Evolutionary conservation across 1,140 invertebrate species (phyloP), one percentile per base, ranked within the genome.

Genomic region (Aphelenchoides fujianensis): DNA sequence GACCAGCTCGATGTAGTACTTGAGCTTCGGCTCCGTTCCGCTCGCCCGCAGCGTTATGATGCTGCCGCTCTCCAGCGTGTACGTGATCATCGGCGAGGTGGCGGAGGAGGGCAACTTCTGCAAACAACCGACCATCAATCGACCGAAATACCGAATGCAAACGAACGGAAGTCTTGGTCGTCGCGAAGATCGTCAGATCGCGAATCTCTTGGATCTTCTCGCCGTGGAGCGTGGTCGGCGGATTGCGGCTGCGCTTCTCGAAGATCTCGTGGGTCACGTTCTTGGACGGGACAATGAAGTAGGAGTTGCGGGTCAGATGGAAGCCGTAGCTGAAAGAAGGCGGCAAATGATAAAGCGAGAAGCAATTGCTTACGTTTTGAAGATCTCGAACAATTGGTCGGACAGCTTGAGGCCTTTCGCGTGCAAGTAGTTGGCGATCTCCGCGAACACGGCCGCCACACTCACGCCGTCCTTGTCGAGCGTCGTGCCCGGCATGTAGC

Each of bases 11-110:
- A 92, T 92, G 85, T 98, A 98, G 85, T 96, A 97, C 87, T 97
- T 97, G 69, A 97, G 89, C 87, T 99, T 99, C 19, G 96, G 96
- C 85, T 99, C 97, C 0, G 97, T 99, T 23, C 97, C 97, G 87
- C 94, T 97, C 0, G 95, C 96, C 74, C 97, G 89, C 5, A 98
- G 85, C 0, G 94, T 97, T 0, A 91, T 88, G 5, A 92, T 89
- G 72, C 92, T 88, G 1, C 92, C 94, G 86, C 93, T 94, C 57
- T 89, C 87, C 85, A 97, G 95, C 16, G 89, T 89, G 84, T 98
- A 95, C 1, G 94, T 95, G n/a, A 99, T 91, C 96, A 99, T 98
- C 86, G 96, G 91, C 71, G 89, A 91, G 34, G 89, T 89, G 70
- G 88, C 88, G 28, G 91, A 92, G 0, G 88, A 86, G 16, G 94